Base-by-base conservation (phyloP, 2,113 vertebrate species). In the Albula goreensis region DNA sequence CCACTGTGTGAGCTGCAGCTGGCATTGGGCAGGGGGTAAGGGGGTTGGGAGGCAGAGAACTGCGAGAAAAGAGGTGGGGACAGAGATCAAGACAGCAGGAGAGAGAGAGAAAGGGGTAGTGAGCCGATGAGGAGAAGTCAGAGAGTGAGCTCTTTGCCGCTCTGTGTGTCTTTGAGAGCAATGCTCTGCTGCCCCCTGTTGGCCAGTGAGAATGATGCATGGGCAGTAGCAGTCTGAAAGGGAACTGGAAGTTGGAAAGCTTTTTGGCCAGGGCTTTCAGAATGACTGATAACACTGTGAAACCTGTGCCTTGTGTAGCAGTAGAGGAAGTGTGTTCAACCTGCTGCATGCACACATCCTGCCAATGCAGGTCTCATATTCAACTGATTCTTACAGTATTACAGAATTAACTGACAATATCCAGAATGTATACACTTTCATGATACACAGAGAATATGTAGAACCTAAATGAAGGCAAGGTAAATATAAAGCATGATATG, bases 111-210 rank as follows among this genome's bases (percentile, higher is more conserved):
- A n/a, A 74, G 70, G n/a, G 70, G 6, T 1, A 10, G n/a, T 9
- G 70, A 8, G 9, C 22, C 5, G 22, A n/a, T 7, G 17, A 74
- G 70, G 7, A 31, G n/a, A 74, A n/a, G 5, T 22, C 2, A 22
- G 70, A 70, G 48, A 50, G 41, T 25, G 17, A 51, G 81, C 8
- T 17, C 31, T 10, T 77, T 74, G 53, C 6, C 66, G 0, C 78
- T 5, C 49, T 5, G 41, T 17, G 13, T 11, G 80, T 11, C 15
- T 6, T 19, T 80, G 0, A 52, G 80, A 57, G n/a, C n/a, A 49
- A 19, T 74, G 22, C 63, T 83, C 56, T 74, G 60, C 60, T 25
- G 57, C 82, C 82, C 82, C 63, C 49, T n/a, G n/a, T n/a, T 83
- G 63, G 15, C n/a, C n/a, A 51, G 82, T 25, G 50, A 50, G 48